phyloP scores from a whole-genome alignment of 1,140 invertebrate genomes.

The Pseudoatta argentina region DNA sequence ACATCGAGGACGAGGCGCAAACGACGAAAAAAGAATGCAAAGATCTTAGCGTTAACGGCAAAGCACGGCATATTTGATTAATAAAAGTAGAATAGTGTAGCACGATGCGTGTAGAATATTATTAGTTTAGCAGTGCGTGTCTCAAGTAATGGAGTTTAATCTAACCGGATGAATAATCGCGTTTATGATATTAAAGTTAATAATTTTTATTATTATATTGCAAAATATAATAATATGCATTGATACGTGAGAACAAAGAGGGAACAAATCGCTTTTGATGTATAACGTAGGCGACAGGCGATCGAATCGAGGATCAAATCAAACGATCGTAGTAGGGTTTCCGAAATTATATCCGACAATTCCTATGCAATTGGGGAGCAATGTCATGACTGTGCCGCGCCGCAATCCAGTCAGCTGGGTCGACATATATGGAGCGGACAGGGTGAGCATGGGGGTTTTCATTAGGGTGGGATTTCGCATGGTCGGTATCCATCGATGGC shows the following conservation, averaged over 20 bases:
- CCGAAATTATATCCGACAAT: conserved; percentile 68
- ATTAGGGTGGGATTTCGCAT: conserved; percentile 63
- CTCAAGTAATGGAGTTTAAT: conserved; percentile 1
- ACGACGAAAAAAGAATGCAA: conserved; percentile 48
- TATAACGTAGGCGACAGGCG: not conserved
- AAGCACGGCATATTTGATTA: conserved; percentile 43
- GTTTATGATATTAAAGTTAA: not conserved
- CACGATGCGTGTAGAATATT: not conserved
- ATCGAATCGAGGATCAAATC: conserved; percentile 56
- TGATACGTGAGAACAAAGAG: not conserved
- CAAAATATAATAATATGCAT: not conserved
- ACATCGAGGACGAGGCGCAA: conserved; percentile 62
- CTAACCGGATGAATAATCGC: not conserved
- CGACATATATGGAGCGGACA: conserved; percentile 60
- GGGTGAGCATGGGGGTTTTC: conserved; percentile 55
- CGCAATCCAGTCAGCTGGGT: conserved; percentile 63
- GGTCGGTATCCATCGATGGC: conserved; percentile 49
- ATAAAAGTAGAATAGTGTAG: conserved; percentile 30
- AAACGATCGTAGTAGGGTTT: conserved; percentile 18
- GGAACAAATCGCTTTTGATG: conserved; percentile 39
- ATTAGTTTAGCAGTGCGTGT: conserved; percentile 14
- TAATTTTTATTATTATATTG: conserved; percentile 13
- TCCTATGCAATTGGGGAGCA: conserved; percentile 65
- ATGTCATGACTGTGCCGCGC: conserved; percentile 48
- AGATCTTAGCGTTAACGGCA: conserved; percentile 38